Conservation (phyloP, 1,140 invertebrate species). For the Calliopsis andreniformis region DNA sequence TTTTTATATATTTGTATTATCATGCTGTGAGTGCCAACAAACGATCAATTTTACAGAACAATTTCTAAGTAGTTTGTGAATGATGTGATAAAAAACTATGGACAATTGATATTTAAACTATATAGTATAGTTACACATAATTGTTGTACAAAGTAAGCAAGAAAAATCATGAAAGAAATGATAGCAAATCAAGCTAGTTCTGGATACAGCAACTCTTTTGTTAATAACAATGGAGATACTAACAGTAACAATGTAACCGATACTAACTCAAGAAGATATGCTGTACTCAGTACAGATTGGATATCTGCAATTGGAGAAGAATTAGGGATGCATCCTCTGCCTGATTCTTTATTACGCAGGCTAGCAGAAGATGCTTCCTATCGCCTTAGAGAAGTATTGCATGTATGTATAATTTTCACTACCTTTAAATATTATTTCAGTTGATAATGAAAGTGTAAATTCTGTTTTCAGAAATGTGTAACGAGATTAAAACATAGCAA, state of each 20-base stretch:
- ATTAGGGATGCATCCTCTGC: conserved; percentile 76
- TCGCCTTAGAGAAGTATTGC: conserved; percentile 78
- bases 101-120: background rate
- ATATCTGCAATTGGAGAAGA: conserved; percentile 79
- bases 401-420: conserved; percentile 63
- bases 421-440: background rate
- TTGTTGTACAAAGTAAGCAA: background rate
- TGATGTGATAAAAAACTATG: background rate
- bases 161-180: conserved; percentile 74
- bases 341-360: conserved; percentile 74
- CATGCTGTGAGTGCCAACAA: background rate
- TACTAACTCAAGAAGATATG: conserved; percentile 74
- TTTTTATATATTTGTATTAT: background rate
- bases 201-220: conserved; percentile 74
- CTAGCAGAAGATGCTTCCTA: conserved; percentile 80
- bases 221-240: conserved; percentile 76
- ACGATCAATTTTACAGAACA: background rate
- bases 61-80: background rate
- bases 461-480: conserved; percentile 76
- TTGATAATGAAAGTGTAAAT: conserved; percentile 3
- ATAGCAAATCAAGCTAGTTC: conserved; percentile 66
- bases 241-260: conserved; percentile 71
- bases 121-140: background rate
- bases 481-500: conserved; percentile 79
- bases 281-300: conserved; percentile 78